Evolutionary conservation across 37 sponge, comb jelly and placozoan genomes (phyloP).

Genomic region (Beroe forskalii): DNA sequence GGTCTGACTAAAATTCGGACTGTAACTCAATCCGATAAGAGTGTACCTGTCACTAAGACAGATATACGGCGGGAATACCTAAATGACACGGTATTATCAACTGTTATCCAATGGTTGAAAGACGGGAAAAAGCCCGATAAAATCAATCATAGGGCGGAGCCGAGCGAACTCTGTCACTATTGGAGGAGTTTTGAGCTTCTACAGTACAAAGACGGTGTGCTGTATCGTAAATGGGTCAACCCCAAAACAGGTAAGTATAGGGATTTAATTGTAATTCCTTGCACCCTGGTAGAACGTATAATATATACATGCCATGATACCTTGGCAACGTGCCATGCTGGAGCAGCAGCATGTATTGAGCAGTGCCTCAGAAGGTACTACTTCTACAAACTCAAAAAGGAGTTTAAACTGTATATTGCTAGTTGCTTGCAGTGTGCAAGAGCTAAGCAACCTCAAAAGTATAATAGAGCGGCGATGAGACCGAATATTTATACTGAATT

Average conservation of each 20-base stretch:
- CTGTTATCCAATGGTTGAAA: not conserved
- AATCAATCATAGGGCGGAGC: not conserved
- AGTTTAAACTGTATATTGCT: constrained; percentile 26
- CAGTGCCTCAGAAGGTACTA: not conserved
- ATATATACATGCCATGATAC: constrained; percentile 1
- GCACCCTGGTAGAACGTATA: not conserved
- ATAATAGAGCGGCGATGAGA: not conserved
- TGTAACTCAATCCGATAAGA: not conserved
- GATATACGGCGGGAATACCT: not conserved
- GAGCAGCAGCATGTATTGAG: not conserved
- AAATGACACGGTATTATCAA: not conserved
- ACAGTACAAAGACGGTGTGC: not conserved
- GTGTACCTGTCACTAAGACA: not conserved
- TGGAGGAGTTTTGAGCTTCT: not conserved
- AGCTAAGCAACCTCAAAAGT: not conserved
- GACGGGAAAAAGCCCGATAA: not conserved
- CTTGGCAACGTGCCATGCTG: not conserved
- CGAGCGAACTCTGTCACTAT: not conserved
- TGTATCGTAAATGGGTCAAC: not conserved
- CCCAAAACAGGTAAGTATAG: not conserved
- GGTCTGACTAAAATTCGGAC: not conserved
- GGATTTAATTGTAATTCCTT: not conserved
- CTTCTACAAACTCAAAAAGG: constrained; percentile 5
- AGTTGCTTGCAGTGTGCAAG: constrained; percentile 7
- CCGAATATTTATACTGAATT: constrained; percentile 14